Base-by-base conservation (phyloP, 2,113 vertebrate species). In the Neolamprologus variostigma region DNA sequence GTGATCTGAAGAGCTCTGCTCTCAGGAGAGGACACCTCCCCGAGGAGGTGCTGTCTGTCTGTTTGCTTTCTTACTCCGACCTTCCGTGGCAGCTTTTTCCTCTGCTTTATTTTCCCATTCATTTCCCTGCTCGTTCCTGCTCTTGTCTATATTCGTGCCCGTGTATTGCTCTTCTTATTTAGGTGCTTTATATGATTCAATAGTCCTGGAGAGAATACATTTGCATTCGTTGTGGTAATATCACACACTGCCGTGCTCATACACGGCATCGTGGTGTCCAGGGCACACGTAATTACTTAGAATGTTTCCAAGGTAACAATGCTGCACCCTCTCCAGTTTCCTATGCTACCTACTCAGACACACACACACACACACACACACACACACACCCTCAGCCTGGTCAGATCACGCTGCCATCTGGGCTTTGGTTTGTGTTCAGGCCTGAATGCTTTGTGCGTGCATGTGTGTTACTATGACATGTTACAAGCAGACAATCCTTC, bases 281-380 rank as follows among this genome's bases (percentile, higher is more conserved):
- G 5, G 14, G 28, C n/a, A 3, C 79, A 51, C 12, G 16, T 78
- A 78, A 78, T 68, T 37, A 68, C 17, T 79, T 54, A 53, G 16
- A 73, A 47, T 51, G 86, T 91, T 89, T 86, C 88, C 88, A 86
- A 23, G 6, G 86, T 80, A 76, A 88, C 59, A 6, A 79, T 63
- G 45, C 54, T 19, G 33, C 16, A 21, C 33, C 66, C 66, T 40
- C 26, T 55, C 57, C 53, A 59, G 47, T 76, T 76, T 31, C 23
- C 71, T 76, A 12, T 76, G 42, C 1, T 66, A 81, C 66, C 23
- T 28, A 11, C 28, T 19, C 26, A 71, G 1, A 45, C 35, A 35
- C 23, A 13, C 40, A 16, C 42, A 2, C 17, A 5, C 26, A 4
- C n/a, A 21, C 45, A 17, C 19, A 12, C 35, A 13, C 6, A n/a